Evolutionary conservation across 2,888 invertebrate genomes (phyloP).

Genomic region (Cyclophora albipunctata): DNA sequence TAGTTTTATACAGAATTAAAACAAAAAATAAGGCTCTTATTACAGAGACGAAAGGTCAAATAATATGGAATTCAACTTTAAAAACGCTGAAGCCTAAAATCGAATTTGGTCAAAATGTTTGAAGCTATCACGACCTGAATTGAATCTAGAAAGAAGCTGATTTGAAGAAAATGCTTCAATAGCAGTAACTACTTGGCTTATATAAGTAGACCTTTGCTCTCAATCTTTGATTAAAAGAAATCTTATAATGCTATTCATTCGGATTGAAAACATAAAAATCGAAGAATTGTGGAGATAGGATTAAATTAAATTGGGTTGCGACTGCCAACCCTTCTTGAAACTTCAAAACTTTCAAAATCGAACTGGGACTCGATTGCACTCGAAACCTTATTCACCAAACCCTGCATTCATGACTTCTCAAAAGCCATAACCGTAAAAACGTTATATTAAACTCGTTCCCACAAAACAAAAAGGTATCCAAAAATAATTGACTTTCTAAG

Average conservation of each 20-base stretch:
- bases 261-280: slow-evolving; percentile 21
- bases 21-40: too few species aligned
- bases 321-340: slow-evolving; percentile 12
- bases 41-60: too few species aligned
- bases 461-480: neutral
- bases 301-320: slow-evolving; percentile 15
- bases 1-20: too few species aligned
- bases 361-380: slow-evolving; percentile 12
- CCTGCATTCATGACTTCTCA: slow-evolving; percentile 9
- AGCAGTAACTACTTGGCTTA: too few species aligned
- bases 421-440: too few species aligned
- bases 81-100: too few species aligned
- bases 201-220: too few species aligned
- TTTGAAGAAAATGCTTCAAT: too few species aligned
- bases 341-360: slow-evolving; percentile 12
- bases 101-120: too few species aligned
- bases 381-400: slow-evolving; percentile 9
- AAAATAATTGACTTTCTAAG: neutral
- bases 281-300: slow-evolving; percentile 9
- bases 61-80: too few species aligned
- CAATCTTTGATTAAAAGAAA: neutral
- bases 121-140: too few species aligned
- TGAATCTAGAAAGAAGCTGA: too few species aligned
- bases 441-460: neutral
- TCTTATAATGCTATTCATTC: slow-evolving; percentile 15